Conservation (phyloP, 2,797 vertebrate species). For the Carapus acus region DNA sequence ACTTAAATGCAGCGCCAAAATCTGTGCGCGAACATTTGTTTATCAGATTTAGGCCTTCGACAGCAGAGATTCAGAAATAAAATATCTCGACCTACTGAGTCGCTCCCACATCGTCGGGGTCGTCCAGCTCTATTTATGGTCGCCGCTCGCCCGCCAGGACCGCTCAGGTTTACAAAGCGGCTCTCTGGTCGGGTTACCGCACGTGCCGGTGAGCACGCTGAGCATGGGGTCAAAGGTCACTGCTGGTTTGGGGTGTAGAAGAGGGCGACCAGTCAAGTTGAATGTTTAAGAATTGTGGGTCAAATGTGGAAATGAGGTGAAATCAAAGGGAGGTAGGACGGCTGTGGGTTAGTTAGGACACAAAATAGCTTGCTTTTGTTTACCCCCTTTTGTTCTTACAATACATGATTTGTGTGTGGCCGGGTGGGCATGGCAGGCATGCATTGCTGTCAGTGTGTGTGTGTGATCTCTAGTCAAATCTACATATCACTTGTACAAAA, state of each 20-base stretch:
- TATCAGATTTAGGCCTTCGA: conserved; percentile 2
- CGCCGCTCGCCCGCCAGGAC: conserved; percentile 13
- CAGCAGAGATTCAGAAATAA: conserved; percentile 38
- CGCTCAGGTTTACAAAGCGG: conserved; percentile 29
- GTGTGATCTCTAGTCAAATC: no score
- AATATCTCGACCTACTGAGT: background rate
- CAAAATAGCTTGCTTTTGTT: no score
- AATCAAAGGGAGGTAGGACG: no score
- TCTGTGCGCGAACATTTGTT: background rate
- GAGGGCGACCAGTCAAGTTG: background rate
- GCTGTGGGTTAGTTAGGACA: no score
- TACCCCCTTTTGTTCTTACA: no score
- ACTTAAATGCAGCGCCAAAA: conserved; percentile 9
- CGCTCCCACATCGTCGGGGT: conserved; percentile 22
- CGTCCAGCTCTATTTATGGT: conserved; percentile 55
- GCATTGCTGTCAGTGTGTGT: no score
- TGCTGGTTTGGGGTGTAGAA: background rate
- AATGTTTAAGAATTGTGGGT: background rate
- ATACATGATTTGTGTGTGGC: no score
- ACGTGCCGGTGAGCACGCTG: background rate
- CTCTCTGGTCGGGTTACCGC: conserved; percentile 22
- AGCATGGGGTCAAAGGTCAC: conserved; percentile 5
- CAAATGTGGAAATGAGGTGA: no score
- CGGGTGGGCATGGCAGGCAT: no score
- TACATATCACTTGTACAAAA: no score